phyloP scores from a whole-genome alignment of 2,113 vertebrate genomes.

The Sialia sialis region DNA sequence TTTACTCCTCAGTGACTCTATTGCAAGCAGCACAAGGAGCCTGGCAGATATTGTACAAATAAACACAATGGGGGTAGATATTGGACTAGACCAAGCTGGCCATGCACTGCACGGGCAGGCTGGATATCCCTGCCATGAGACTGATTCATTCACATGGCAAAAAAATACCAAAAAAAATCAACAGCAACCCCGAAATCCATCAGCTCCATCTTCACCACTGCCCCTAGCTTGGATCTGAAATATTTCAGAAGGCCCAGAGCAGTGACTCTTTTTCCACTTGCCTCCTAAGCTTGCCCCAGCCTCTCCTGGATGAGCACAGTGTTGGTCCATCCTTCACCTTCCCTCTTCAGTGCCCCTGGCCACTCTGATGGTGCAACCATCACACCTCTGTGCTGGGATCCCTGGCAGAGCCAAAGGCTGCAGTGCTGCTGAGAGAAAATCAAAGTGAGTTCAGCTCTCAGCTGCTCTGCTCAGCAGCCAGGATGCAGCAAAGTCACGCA shows the following conservation, averaged over 20 bases:
- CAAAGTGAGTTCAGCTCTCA: background rate
- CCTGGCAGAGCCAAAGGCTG: background rate
- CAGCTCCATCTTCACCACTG: background rate
- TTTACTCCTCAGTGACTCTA: background rate
- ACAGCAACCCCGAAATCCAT: background rate
- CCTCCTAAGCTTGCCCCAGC: background rate
- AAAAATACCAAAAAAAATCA: background rate
- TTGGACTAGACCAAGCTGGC: background rate
- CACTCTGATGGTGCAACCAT: background rate
- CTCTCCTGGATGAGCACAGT: background rate
- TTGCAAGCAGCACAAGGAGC: background rate
- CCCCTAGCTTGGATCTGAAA: background rate
- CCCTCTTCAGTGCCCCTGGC: background rate
- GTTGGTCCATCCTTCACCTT: background rate
- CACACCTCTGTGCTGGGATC: accelerated
- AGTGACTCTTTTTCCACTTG: background rate
- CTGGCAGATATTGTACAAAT: background rate
- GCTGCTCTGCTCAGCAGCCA: background rate
- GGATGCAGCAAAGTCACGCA: background rate
- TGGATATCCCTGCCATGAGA: background rate
- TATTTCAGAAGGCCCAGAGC: background rate
- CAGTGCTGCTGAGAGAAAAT: background rate
- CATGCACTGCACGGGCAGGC: background rate
- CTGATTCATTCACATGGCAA: background rate
- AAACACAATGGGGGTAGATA: background rate